Conservation (phyloP, 1,140 invertebrate genomes). For the Brachionus paranguensis region DNA sequence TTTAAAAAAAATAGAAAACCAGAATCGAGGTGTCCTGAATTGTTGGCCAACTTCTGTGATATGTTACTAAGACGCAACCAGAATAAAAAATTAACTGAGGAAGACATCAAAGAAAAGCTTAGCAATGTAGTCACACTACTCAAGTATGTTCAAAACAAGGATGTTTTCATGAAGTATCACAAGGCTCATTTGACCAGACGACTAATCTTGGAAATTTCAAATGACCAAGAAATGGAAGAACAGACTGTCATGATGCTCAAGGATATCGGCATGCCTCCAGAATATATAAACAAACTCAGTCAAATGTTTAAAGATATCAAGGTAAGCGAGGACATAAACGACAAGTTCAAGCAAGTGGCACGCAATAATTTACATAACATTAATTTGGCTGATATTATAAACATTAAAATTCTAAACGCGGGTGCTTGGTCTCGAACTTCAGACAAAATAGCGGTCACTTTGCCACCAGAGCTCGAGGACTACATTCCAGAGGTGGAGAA, state of each 20-base stretch:
- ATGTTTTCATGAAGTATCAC: constrained; percentile 99
- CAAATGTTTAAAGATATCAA: constrained; percentile 95
- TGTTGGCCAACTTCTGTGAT: constrained; percentile 99
- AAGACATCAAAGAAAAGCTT: constrained; percentile 86
- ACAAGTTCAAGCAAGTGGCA: constrained; percentile 69
- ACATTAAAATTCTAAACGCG: constrained; percentile 86
- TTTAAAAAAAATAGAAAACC: not conserved
- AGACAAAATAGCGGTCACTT: constrained; percentile 84
- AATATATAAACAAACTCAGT: constrained; percentile 95
- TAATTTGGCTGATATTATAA: constrained; percentile 45
- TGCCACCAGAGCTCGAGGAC: constrained; percentile 93
- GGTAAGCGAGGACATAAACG: constrained; percentile 95
- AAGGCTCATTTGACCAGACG: constrained; percentile 93
- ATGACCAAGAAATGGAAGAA: constrained; percentile 98
- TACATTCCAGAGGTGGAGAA: constrained; percentile 90
- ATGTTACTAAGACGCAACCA: constrained; percentile 87
- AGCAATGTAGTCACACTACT: constrained; percentile 86
- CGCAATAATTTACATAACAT: constrained; percentile 7
- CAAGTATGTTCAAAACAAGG: constrained; percentile 98
- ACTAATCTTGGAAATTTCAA: constrained; percentile 87
- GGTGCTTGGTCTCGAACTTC: constrained; percentile 88
- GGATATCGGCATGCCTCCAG: constrained; percentile 94
- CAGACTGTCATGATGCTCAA: constrained; percentile 92
- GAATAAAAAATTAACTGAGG: constrained; percentile 87
- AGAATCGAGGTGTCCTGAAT: constrained; percentile 95